phyloP scores from a whole-genome alignment of 2,888 invertebrate genomes.

The Sicus ferrugineus region DNA sequence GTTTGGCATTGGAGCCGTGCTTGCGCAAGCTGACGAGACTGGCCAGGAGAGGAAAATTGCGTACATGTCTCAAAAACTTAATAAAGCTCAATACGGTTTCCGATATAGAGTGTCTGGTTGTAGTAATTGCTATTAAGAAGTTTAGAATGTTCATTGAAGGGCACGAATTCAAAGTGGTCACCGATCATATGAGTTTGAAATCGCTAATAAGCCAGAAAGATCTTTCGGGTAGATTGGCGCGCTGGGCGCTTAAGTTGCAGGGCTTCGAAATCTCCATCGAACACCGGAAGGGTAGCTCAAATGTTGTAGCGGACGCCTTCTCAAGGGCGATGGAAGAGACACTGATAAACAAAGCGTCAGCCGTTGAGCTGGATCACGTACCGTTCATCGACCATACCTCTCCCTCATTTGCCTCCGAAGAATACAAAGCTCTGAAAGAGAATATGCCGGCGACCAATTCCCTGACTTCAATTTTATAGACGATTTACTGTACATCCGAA shows the following conservation, averaged over 20 bases:
- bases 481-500: slow-evolving; percentile 7
- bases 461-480: not conserved
- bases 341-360: not conserved
- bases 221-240: slow-evolving; percentile 9
- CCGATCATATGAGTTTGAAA: slow-evolving; percentile 18
- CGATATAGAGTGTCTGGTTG: slow-evolving; percentile 29
- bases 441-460: not conserved
- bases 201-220: slow-evolving; percentile 14
- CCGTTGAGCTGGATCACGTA: not conserved
- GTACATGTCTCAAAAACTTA: slow-evolving; percentile 35
- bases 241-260: slow-evolving; percentile 18
- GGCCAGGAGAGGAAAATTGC: slow-evolving; percentile 31
- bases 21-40: slow-evolving; percentile 25
- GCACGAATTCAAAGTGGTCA: slow-evolving; percentile 13
- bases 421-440: not conserved
- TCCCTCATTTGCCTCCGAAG: not conserved
- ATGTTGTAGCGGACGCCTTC: slow-evolving; percentile 11
- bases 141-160: slow-evolving; percentile 7
- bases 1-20: slow-evolving; percentile 26
- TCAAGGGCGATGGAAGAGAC: not conserved
- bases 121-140: slow-evolving; percentile 23
- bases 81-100: slow-evolving; percentile 28
- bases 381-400: slow-evolving; percentile 2
- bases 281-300: slow-evolving; percentile 10
- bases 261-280: not conserved